A percentile compares a stretch with the other conserved stretches of the same genome.
These are phyloP conservation scores for Physeter macrocephalus DNA, from an alignment of 2,113 vertebrate genomes.

Conservation along the genomic window DNA sequence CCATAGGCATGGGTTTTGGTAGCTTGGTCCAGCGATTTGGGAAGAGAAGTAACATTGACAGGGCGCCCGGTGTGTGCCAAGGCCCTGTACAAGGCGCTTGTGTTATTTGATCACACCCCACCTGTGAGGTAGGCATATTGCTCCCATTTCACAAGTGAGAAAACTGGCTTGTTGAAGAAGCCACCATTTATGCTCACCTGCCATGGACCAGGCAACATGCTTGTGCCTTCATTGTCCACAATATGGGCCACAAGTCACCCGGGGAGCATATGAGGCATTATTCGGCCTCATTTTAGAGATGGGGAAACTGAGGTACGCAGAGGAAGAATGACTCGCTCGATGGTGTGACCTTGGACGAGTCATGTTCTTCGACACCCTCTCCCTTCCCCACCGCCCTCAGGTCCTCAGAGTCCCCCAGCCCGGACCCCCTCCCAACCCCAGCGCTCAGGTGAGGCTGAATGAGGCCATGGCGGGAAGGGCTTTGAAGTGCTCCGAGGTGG, in stretches of 20 bases:
- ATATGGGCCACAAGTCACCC: neutral
- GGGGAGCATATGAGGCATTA: too few relatives aligned
- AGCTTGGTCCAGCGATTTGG: neutral
- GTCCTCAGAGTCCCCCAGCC: neutral
- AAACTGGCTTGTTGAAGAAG: neutral
- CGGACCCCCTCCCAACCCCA: neutral
- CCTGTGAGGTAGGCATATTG: too few relatives aligned
- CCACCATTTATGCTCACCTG: neutral
- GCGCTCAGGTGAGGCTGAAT: neutral
- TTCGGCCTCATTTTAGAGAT: neutral
- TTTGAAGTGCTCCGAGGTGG: conserved; percentile 12
- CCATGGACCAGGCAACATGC: neutral
- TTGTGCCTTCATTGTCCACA: neutral
- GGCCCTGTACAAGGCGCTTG: neutral
- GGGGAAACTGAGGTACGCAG: neutral
- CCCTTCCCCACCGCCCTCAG: neutral
- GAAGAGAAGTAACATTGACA: neutral
- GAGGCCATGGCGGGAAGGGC: conserved; percentile 18
- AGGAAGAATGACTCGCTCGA: neutral
- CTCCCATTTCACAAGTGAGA: neutral
- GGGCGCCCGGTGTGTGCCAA: neutral
- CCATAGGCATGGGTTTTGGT: neutral
- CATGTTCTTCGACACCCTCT: neutral
- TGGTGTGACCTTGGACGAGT: neutral
- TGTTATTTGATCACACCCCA: neutral